Conservation (phyloP, 1,140 invertebrate species). For the Arion vulgaris region DNA sequence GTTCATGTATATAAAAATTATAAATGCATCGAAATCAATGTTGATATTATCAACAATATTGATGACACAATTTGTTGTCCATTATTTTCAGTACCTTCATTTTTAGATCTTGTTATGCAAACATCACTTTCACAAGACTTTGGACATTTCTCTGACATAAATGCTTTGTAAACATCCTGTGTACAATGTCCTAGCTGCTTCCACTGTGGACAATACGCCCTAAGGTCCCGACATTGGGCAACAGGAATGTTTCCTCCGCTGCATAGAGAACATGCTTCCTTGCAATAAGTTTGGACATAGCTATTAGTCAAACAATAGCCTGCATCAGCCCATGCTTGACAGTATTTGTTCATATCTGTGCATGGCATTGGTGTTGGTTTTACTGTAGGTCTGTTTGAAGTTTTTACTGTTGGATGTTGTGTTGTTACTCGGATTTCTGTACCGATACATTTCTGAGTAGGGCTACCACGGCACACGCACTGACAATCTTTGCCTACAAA, state of each 20-base stretch:
- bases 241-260: too few species aligned
- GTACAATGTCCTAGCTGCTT: background rate
- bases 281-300: constrained; percentile 16
- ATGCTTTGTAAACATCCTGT: background rate
- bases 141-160: constrained; percentile 1
- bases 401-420: background rate
- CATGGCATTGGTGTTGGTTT: background rate
- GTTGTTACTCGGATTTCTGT: background rate
- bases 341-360: background rate
- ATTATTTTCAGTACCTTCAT: too few species aligned
- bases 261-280: background rate
- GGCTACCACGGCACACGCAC: constrained; percentile 46
- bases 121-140: background rate
- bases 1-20: too few species aligned
- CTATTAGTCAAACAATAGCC: constrained; percentile 6
- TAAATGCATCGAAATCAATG: too few species aligned
- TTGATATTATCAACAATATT: too few species aligned
- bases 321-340: background rate
- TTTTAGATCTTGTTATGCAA: background rate
- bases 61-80: too few species aligned
- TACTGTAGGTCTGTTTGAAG: background rate
- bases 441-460: background rate
- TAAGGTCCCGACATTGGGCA: background rate
- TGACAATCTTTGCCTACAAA: constrained; percentile 50
- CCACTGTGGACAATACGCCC: background rate